Evolutionary conservation across 2,888 invertebrate species (phyloP), one percentile per base, ranked within the genome.

Genomic region (Cosmia pyralina): DNA sequence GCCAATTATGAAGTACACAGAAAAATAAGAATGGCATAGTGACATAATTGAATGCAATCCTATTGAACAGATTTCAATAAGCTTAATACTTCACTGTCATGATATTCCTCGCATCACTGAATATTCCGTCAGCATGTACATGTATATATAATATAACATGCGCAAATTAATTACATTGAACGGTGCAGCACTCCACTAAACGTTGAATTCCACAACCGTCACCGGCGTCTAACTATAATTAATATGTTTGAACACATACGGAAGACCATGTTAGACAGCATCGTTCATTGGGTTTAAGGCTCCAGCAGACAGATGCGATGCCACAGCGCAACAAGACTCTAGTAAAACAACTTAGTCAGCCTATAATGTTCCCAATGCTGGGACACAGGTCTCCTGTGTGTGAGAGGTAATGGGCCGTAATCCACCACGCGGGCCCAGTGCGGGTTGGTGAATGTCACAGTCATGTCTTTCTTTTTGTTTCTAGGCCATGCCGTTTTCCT

Each of bases 141-240:
- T 13, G 17, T 17, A 28, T 62, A 55, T 19, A 69, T 55, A 69
- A 28, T 52, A n/a, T 28, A 28, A 28, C 28, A 28, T 28, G 46
- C 77, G 50, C 50, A 72, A 81, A 75, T 81, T 75, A 81, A 77
- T 81, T 79, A 81, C 66, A 57, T 63, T 66, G 60, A 77, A 72
- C 55, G 66, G 38, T 74, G 77, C 81, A 73, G 69, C 34, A 69
- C 66, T 81, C 69, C 52, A 72, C 69, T 72, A 76, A 86, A 73
- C 71, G 72, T 78, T 71, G 69, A 67, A 72, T 78, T 81, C 81
- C 78, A 70, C 73, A 59, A 68, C 73, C 66, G 68, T 72, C 78
- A 81, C 74, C 66, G 15, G 60, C 64, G n/a, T 62, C 70, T 75
- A 73, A 77, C 66, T 86, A 72, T 78, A 86, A 86, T 84, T 84